Conservation (phyloP, 1,140 invertebrate genomes). For the Hycleus phaleratus region DNA sequence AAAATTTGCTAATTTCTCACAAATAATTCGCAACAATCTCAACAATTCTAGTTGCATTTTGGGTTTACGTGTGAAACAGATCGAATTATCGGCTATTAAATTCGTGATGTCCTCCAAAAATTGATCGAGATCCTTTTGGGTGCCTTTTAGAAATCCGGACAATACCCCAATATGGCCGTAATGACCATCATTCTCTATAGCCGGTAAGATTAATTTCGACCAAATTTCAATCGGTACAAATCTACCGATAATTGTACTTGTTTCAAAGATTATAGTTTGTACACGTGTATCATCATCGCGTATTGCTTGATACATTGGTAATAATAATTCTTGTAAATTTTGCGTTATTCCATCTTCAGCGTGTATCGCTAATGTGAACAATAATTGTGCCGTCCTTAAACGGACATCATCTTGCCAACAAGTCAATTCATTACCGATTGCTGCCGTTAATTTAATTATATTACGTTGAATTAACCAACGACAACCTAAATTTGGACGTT, state of each 20-base stretch:
- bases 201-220: constrained; percentile 45
- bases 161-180: constrained; percentile 48
- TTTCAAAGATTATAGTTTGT: constrained; percentile 48
- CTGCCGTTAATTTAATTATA: constrained; percentile 56
- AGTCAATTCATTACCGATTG: constrained; percentile 56
- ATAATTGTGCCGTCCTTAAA: constrained; percentile 62
- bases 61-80: constrained; percentile 41
- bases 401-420: constrained; percentile 65
- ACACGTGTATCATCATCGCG: constrained; percentile 54
- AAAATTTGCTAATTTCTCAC: too few species aligned
- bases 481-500: constrained; percentile 67
- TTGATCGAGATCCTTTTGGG: constrained; percentile 23
- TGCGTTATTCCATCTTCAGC: constrained; percentile 62
- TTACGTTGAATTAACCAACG: constrained; percentile 61
- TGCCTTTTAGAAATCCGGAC: constrained; percentile 44
- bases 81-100: constrained; percentile 33
- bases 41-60: constrained; percentile 1
- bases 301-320: constrained; percentile 50
- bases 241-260: constrained; percentile 51
- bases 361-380: constrained; percentile 61
- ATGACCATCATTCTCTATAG: constrained; percentile 43
- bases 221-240: constrained; percentile 52
- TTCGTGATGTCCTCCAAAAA: constrained; percentile 34
- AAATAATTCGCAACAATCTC: neutral
- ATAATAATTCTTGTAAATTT: constrained; percentile 52